These are phyloP conservation scores for Nymphicus hollandicus DNA, from an alignment of 2,113 vertebrate genomes.

Conservation along the genomic window DNA sequence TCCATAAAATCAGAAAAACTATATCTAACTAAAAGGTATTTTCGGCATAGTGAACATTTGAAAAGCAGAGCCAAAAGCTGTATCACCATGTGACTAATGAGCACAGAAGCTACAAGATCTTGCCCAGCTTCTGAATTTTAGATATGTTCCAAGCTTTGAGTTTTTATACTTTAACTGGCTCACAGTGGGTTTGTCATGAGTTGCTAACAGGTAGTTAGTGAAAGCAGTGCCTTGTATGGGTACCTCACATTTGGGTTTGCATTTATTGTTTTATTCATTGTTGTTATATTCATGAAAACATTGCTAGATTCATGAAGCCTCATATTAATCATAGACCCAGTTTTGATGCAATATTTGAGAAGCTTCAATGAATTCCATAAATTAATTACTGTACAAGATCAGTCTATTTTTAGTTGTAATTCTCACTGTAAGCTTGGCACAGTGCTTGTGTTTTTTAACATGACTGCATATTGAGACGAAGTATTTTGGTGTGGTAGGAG, in stretches of 20 bases:
- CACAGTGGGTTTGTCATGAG: neutral
- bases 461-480: rapidly evolving
- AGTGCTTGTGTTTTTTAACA: neutral
- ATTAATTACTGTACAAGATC: rapidly evolving
- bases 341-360: neutral
- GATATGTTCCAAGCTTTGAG: neutral
- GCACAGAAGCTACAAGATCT: neutral
- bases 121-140: neutral
- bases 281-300: neutral
- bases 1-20: neutral
- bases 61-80: neutral
- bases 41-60: neutral
- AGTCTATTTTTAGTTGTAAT: neutral
- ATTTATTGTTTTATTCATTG: neutral
- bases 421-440: neutral
- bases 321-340: neutral
- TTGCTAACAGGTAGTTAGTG: neutral
- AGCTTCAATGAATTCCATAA: neutral
- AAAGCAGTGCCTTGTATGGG: neutral
- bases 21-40: neutral
- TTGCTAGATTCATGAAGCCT: neutral
- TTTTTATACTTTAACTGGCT: neutral
- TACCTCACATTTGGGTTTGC: neutral
- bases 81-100: neutral
- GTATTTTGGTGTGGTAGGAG: neutral